Conservation (phyloP, 2,888 invertebrate species). For the Crocallis elinguaria region DNA sequence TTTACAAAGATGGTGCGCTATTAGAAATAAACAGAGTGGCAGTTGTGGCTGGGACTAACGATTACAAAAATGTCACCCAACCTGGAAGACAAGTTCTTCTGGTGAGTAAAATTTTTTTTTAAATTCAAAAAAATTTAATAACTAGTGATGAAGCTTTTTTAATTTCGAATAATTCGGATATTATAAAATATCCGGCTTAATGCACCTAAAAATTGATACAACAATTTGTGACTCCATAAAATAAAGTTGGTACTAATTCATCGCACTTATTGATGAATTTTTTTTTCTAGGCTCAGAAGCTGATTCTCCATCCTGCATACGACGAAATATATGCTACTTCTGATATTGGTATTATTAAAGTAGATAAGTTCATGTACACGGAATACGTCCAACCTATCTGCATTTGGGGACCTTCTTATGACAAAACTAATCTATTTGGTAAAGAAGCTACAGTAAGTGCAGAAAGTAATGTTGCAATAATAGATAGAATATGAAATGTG, state of each 20-base stretch:
- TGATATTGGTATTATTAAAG: conserved; percentile 73
- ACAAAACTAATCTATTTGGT: conserved; percentile 63
- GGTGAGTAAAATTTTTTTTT: conserved; percentile 54
- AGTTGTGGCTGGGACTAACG: conserved; percentile 64
- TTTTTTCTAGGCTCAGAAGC: conserved; percentile 58
- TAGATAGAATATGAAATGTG: no score
- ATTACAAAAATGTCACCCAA: conserved; percentile 54
- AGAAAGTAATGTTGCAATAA: no score
- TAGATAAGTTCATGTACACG: conserved; percentile 59
- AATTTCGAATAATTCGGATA: no score
- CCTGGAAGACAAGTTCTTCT: conserved; percentile 57
- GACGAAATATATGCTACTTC: conserved; percentile 55
- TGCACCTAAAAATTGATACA: no score
- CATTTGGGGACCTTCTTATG: conserved; percentile 73
- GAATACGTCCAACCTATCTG: conserved; percentile 76
- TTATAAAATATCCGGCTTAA: no score
- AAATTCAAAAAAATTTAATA: background rate
- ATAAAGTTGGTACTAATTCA: no score
- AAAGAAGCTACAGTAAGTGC: conserved; percentile 64
- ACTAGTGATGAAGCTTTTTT: background rate
- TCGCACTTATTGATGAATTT: background rate
- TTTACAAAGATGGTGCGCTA: conserved; percentile 45
- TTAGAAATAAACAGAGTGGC: conserved; percentile 52
- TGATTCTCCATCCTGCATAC: conserved; percentile 70
- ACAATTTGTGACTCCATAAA: no score